Percentiles rank a stretch among this genome's conserved stretches.
phyloP scores from a whole-genome alignment of 2,797 vertebrate species.

The Macrochelys suwanniensis region DNA sequence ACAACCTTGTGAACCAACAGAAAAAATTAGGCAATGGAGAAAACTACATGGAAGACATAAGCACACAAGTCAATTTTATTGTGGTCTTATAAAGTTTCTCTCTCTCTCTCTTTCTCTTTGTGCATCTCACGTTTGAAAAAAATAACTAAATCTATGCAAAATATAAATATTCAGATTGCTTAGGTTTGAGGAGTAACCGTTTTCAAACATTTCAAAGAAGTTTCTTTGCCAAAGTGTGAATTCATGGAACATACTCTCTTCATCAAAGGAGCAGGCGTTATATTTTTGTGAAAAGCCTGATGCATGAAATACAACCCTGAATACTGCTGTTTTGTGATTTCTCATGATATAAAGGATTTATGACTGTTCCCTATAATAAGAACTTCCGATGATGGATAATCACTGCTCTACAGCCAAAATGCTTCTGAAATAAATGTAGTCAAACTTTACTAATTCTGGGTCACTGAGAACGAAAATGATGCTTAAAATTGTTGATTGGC shows the following conservation, averaged over 20 bases:
- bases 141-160: accelerated
- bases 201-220: neutral
- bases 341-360: neutral
- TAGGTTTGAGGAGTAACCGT: neutral
- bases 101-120: accelerated
- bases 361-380: neutral
- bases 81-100: accelerated
- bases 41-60: neutral
- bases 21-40: neutral
- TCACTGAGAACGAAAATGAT: too few species aligned
- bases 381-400: neutral
- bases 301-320: neutral
- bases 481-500: too few species aligned
- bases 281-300: neutral
- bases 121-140: neutral
- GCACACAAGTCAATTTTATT: accelerated
- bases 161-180: neutral
- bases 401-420: too few species aligned
- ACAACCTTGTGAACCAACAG: accelerated
- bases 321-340: accelerated
- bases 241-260: neutral
- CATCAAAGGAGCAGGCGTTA: neutral
- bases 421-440: too few species aligned
- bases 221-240: neutral
- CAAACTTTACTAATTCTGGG: too few species aligned